Evolutionary conservation across 2,113 vertebrate species (phyloP).

Genomic region (Crotalus horridus): DNA sequence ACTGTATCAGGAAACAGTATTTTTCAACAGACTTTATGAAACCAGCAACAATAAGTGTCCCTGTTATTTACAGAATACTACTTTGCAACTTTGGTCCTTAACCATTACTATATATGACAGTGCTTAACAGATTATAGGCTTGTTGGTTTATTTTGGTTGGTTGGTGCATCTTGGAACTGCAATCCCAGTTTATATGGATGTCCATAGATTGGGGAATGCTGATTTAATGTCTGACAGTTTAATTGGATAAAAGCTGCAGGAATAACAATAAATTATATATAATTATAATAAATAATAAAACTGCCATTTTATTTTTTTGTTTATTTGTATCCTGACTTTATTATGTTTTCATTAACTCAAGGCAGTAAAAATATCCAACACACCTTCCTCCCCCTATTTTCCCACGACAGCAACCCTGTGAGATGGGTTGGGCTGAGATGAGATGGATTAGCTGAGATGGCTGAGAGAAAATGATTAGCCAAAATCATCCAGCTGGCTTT

Average conservation of each 20-base stretch:
- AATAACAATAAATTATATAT: not conserved
- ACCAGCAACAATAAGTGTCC: not conserved
- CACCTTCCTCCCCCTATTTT: no score
- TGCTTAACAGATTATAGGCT: not conserved
- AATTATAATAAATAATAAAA: no score
- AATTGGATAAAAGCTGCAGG: not conserved
- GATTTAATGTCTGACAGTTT: not conserved
- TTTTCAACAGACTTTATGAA: not conserved
- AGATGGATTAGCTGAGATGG: no score
- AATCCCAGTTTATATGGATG: not conserved
- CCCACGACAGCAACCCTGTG: no score
- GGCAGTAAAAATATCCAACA: no score
- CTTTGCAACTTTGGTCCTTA: not conserved
- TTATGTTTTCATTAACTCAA: no score
- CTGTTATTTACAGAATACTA: not conserved
- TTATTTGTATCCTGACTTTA: no score
- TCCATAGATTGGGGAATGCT: not conserved
- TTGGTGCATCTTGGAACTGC: not conserved
- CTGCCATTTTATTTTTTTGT: no score
- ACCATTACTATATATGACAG: not conserved
- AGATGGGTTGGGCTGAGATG: no score
- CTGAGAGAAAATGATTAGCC: no score
- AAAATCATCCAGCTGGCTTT: no score
- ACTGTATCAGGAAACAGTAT: not conserved
- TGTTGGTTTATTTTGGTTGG: not conserved